These are phyloP conservation scores for Heterochromis multidens DNA, from an alignment of 2,113 vertebrate species.

Conservation along the genomic window DNA sequence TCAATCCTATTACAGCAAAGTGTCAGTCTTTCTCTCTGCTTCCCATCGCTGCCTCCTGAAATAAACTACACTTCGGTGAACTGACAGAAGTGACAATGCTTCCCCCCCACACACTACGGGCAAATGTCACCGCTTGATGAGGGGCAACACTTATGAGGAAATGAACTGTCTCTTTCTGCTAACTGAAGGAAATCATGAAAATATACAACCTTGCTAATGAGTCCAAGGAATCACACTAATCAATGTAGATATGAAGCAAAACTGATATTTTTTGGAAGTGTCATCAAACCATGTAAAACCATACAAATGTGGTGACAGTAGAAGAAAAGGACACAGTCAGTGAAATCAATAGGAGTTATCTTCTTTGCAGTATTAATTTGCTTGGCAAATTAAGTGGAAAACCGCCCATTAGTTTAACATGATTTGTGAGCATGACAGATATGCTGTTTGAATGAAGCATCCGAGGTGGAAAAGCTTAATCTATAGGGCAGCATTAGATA, in stretches of 20 bases:
- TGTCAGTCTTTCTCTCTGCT: constrained; percentile 39
- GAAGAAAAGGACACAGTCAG: neutral
- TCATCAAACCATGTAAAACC: neutral
- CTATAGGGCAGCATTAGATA: neutral
- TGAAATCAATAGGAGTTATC: neutral
- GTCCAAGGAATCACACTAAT: neutral
- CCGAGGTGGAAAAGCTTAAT: neutral
- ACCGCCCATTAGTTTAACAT: neutral
- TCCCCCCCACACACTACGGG: neutral
- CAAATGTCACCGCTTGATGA: neutral
- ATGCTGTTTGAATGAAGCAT: neutral
- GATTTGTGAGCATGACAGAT: neutral
- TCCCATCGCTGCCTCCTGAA: constrained; percentile 28
- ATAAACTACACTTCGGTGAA: constrained; percentile 19
- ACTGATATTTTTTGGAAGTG: neutral
- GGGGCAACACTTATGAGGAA: neutral
- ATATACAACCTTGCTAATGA: neutral
- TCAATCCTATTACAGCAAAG: constrained; percentile 48
- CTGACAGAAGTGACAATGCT: constrained; percentile 2
- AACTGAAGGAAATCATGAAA: neutral
- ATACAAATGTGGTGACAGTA: neutral
- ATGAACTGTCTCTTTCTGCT: neutral
- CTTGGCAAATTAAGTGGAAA: neutral
- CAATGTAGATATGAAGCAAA: neutral
- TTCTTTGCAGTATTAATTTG: neutral